Evolutionary conservation across 2,888 invertebrate genomes (phyloP).

Genomic region (Brachylomia viminalis): DNA sequence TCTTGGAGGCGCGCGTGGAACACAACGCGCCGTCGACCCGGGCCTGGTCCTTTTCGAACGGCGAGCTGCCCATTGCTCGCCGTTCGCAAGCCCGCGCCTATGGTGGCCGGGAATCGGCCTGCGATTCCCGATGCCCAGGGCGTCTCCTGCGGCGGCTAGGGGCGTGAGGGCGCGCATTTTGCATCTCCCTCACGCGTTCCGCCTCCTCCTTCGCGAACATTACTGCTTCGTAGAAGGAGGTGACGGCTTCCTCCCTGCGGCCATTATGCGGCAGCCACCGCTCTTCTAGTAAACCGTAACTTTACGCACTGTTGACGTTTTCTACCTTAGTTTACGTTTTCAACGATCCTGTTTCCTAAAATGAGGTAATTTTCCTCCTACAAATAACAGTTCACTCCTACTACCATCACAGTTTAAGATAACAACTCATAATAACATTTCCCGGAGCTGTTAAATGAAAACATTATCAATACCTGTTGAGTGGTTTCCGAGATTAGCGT

Average conservation of each 20-base stretch:
- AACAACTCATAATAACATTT: conserved; percentile 44
- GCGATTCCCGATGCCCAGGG: too few relatives aligned
- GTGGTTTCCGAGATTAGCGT: conserved; percentile 62
- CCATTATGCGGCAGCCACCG: not conserved
- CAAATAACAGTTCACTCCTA: conserved; percentile 24
- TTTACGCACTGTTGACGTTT: not conserved
- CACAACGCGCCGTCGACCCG: too few relatives aligned
- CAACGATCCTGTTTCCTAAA: not conserved
- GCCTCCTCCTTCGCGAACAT: too few relatives aligned
- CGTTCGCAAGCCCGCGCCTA: too few relatives aligned
- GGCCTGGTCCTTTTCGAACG: too few relatives aligned
- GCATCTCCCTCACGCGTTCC: too few relatives aligned
- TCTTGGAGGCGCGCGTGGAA: too few relatives aligned
- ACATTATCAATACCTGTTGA: conserved; percentile 58
- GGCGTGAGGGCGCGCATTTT: too few relatives aligned
- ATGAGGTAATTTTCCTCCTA: conserved; percentile 15
- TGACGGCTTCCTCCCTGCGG: not conserved
- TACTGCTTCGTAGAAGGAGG: too few relatives aligned
- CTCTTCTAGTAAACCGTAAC: not conserved
- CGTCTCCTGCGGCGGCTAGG: too few relatives aligned
- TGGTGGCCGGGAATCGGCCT: too few relatives aligned
- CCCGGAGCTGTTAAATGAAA: conserved; percentile 39
- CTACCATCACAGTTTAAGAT: conserved; percentile 45
- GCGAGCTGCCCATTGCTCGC: too few relatives aligned
- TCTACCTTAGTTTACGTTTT: not conserved